Conservation (phyloP, 2,888 invertebrate species). For the Rhaphigaster nebulosa region DNA sequence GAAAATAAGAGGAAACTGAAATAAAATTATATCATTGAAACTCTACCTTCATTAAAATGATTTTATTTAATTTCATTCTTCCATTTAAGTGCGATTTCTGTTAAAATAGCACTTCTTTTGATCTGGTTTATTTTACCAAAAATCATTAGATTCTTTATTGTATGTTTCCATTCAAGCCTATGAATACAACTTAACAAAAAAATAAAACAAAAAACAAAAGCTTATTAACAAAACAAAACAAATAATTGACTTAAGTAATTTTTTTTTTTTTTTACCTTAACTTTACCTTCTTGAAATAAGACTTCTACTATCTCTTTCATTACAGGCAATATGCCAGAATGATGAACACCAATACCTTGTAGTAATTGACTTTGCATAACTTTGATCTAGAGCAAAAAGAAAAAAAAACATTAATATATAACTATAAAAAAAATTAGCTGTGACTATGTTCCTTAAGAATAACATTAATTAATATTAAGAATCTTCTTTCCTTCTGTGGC, state of each 20-base stretch:
- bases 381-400: constrained; percentile 71
- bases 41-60: neutral
- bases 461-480: too few relatives aligned
- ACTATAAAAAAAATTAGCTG: neutral
- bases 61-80: neutral
- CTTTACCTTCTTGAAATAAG: constrained; percentile 92
- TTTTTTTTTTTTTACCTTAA: constrained; percentile 72
- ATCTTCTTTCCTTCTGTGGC: too few relatives aligned
- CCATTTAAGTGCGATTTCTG: neutral
- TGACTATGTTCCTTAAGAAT: too few relatives aligned
- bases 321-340: constrained; percentile 97
- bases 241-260: neutral
- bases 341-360: constrained; percentile 96
- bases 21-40: neutral
- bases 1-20: neutral
- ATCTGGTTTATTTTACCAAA: neutral
- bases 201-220: neutral
- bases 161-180: neutral
- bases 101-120: neutral
- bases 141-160: neutral
- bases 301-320: constrained; percentile 99
- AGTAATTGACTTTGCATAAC: constrained; percentile 79
- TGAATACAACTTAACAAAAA: neutral
- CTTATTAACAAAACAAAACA: neutral
- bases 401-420: constrained; percentile 30